Conservation (phyloP, 2,797 vertebrate genomes). For the Tokudaia tokunoshimensis region DNA sequence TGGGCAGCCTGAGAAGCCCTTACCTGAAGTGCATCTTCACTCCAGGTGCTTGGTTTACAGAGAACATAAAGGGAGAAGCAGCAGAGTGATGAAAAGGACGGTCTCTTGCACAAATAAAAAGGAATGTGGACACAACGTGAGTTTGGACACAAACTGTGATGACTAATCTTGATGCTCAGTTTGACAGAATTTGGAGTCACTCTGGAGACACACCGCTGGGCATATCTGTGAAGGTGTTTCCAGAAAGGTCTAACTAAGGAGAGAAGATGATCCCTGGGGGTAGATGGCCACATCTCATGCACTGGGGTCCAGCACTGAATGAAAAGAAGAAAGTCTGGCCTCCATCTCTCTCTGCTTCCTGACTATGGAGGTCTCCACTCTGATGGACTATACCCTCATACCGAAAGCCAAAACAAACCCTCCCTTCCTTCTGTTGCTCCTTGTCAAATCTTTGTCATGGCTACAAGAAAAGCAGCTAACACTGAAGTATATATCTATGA, state of each 20-base stretch:
- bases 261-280: background rate
- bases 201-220: background rate
- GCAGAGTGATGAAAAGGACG: background rate
- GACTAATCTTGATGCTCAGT: background rate
- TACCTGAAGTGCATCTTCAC: background rate
- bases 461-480: background rate
- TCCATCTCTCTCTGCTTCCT: background rate
- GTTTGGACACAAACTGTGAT: background rate
- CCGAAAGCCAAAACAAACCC: background rate
- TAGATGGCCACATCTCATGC: background rate
- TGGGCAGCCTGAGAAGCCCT: slow-evolving; percentile 36
- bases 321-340: background rate
- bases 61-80: background rate
- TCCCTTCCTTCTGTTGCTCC: background rate
- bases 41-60: background rate
- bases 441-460: background rate
- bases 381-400: background rate
- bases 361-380: background rate
- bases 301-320: background rate
- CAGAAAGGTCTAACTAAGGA: background rate
- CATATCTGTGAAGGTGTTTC: background rate
- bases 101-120: slow-evolving; percentile 12
- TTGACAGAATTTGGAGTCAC: background rate
- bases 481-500: background rate
- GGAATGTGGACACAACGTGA: background rate